phyloP scores from a whole-genome alignment of 2,113 vertebrate species.

The Crocuta crocuta region DNA sequence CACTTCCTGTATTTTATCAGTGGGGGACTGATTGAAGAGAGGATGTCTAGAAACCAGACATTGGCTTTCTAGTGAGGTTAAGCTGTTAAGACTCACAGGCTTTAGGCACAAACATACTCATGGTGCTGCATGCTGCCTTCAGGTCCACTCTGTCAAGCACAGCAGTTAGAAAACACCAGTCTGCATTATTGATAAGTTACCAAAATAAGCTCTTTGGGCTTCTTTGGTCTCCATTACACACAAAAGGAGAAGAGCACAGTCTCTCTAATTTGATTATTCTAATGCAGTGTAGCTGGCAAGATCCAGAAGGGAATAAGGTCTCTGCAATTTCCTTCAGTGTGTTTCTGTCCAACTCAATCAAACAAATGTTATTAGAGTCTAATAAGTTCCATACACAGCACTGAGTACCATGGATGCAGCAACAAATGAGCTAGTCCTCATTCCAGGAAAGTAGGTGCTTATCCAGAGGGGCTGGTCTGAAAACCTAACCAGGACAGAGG shows the following conservation, averaged over 20 bases:
- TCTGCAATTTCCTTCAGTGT: neutral
- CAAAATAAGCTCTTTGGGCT: neutral
- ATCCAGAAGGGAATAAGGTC: neutral
- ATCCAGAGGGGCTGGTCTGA: neutral
- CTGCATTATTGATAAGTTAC: neutral
- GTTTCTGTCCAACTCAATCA: neutral
- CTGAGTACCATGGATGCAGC: neutral
- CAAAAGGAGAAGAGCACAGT: neutral
- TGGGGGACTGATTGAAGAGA: conserved; percentile 13
- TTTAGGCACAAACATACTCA: neutral
- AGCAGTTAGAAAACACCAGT: neutral
- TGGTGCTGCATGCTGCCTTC: neutral
- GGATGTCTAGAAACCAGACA: neutral
- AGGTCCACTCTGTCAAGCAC: neutral
- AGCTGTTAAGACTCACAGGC: neutral
- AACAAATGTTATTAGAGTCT: neutral
- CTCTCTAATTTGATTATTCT: neutral
- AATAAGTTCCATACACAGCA: neutral
- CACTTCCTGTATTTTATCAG: neutral
- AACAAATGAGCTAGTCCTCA: neutral
- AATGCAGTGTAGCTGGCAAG: neutral
- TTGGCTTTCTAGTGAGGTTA: neutral
- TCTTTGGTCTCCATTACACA: neutral
- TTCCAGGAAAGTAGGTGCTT: neutral
- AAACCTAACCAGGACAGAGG: neutral